Evolutionary conservation across 2,888 invertebrate species (phyloP).

Genomic region (Euspilapteryx auroguttella): DNA sequence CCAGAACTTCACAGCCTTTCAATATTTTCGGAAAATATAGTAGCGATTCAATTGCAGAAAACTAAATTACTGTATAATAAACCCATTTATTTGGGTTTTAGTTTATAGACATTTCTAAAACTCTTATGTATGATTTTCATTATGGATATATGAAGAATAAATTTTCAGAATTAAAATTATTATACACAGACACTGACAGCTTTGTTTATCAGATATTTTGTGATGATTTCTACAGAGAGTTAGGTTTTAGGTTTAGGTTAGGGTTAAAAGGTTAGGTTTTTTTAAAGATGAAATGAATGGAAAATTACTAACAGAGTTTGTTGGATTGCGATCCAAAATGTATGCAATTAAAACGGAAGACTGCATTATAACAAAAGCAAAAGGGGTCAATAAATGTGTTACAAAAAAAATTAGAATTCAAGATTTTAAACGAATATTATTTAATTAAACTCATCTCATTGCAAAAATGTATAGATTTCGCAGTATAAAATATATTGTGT

Average conservation of each 20-base stretch:
- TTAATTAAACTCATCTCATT: constrained; percentile 6
- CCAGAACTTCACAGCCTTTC: constrained; percentile 18
- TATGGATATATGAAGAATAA: constrained; percentile 10
- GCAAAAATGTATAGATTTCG: constrained; percentile 8
- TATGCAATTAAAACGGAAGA: constrained; percentile 11
- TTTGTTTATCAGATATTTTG: constrained; percentile 12
- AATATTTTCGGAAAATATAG: constrained; percentile 17
- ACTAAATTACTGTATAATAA: constrained; percentile 9
- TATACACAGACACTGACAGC: constrained; percentile 14
- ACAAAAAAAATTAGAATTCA: constrained; percentile 8
- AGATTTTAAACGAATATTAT: constrained; percentile 9
- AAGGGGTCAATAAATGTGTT: constrained; percentile 10
- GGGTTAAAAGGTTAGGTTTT: constrained; percentile 13
- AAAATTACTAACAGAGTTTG: constrained; percentile 12
- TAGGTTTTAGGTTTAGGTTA: no score
- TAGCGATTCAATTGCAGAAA: constrained; percentile 12
- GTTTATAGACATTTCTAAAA: constrained; percentile 10
- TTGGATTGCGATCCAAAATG: constrained; percentile 15
- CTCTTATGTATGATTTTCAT: constrained; percentile 12
- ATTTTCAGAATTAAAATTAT: constrained; percentile 8
- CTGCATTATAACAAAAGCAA: constrained; percentile 9
- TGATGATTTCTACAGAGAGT: constrained; percentile 11
- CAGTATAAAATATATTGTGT: constrained; percentile 10
- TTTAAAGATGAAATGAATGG: constrained; percentile 15
- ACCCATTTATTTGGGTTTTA: constrained; percentile 11